phyloP scores from a whole-genome alignment of 1,140 invertebrate genomes.

The Musca vetustissima region DNA sequence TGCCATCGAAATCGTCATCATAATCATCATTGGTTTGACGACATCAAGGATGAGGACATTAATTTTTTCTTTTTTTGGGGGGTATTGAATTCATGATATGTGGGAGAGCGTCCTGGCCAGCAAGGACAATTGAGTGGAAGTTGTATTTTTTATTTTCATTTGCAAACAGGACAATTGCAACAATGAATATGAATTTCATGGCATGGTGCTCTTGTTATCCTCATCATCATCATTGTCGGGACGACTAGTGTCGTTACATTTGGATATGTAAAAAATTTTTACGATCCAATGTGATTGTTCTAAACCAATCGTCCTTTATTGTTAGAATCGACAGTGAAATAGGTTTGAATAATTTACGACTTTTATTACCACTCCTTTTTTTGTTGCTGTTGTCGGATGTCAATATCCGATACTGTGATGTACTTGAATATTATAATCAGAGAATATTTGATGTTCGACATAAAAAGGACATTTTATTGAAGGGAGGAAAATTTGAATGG shows the following conservation, averaged over 20 bases:
- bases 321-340: neutral
- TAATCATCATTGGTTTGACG: neutral
- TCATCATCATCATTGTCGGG: too few species aligned
- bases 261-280: constrained; percentile 15
- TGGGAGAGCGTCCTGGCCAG: too few species aligned
- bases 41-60: neutral
- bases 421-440: too few species aligned
- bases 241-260: neutral
- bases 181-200: constrained; percentile 7
- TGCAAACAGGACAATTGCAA: constrained; percentile 7
- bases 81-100: neutral
- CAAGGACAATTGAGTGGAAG: too few species aligned
- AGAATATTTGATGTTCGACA: neutral
- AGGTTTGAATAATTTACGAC: constrained; percentile 22
- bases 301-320: neutral
- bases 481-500: constrained; percentile 13
- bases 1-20: neutral
- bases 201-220: neutral
- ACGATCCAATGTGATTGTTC: neutral
- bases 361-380: neutral
- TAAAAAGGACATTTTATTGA: constrained; percentile 6
- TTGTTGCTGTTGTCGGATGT: neutral
- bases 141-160: neutral
- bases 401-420: too few species aligned
- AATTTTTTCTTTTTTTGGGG: neutral